Conservation (phyloP, 1,140 invertebrate species). For the Anastatus disparis region DNA sequence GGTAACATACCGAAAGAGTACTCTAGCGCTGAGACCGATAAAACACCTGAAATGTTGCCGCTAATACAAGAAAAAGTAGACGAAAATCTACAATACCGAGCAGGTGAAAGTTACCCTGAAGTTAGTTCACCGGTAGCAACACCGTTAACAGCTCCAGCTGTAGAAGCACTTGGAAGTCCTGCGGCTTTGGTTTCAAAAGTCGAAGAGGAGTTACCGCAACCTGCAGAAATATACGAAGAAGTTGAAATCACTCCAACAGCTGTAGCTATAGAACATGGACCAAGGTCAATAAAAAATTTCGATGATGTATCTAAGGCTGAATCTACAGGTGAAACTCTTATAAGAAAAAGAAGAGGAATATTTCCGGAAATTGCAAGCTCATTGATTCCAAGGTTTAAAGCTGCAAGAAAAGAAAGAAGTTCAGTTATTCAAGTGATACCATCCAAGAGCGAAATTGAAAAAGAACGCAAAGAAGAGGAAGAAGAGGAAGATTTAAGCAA, state of each 20-base stretch:
- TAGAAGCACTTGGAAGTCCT: background rate
- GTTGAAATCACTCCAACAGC: conserved; percentile 57
- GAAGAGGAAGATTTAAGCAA: conserved; percentile 60
- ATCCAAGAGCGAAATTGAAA: conserved; percentile 49
- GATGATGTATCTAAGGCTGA: background rate
- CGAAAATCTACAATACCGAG: background rate
- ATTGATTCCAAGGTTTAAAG: background rate
- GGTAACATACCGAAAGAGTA: conserved; percentile 62
- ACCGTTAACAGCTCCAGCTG: background rate
- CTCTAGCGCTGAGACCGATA: conserved; percentile 41
- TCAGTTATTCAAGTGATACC: conserved; percentile 61
- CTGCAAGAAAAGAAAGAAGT: conserved; percentile 28
- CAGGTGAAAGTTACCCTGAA: background rate
- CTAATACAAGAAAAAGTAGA: conserved; percentile 19
- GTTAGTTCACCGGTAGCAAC: background rate
- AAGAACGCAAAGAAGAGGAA: conserved; percentile 47
- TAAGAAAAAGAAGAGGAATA: conserved; percentile 16
- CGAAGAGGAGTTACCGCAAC: conserved; percentile 37
- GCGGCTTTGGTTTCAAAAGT: conserved; percentile 40
- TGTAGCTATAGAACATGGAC: conserved; percentile 67
- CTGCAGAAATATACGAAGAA: conserved; percentile 50
- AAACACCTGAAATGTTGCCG: background rate
- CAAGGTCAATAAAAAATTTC: conserved; percentile 60
- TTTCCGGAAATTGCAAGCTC: background rate
- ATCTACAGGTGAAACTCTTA: background rate